A percentile compares a stretch with the other conserved stretches of the same genome.
These are phyloP conservation scores for Ariopsis seemanni DNA, from an alignment of 2,113 vertebrate species.

Conservation along the genomic window DNA sequence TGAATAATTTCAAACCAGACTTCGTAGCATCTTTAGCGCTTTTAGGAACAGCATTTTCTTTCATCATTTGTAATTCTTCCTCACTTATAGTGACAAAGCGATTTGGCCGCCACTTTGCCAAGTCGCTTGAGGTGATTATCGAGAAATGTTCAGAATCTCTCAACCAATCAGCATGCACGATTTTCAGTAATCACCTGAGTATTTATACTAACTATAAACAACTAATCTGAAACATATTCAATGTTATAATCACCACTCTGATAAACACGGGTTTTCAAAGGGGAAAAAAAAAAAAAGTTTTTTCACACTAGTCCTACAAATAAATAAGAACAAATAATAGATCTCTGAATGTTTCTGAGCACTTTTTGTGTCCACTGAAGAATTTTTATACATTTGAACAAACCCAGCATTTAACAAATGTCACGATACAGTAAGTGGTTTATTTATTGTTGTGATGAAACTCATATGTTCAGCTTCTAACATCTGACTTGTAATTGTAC, in stretches of 20 bases:
- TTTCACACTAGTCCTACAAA: constrained; percentile 16
- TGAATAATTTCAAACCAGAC: too few relatives aligned
- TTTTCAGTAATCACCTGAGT: too few relatives aligned
- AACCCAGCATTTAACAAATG: background rate
- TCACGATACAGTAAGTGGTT: too few relatives aligned
- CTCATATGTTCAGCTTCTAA: background rate
- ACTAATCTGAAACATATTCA: background rate
- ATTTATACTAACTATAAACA: background rate
- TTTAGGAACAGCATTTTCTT: too few relatives aligned
- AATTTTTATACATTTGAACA: background rate
- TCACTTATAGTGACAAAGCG: too few relatives aligned
- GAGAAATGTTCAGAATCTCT: too few relatives aligned
- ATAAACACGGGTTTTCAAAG: background rate
- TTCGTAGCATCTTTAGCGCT: too few relatives aligned
- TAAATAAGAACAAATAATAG: background rate
- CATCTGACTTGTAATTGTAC: background rate
- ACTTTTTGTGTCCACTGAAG: background rate
- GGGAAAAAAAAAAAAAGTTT: background rate
- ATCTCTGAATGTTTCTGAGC: background rate
- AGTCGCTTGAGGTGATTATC: too few relatives aligned
- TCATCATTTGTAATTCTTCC: too few relatives aligned
- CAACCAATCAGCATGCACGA: too few relatives aligned
- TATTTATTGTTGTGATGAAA: background rate
- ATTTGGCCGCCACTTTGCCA: too few relatives aligned
- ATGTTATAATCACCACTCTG: background rate